Conservation (phyloP, 92 coral and sea anemone species). For the Actinernus sp. region DNA sequence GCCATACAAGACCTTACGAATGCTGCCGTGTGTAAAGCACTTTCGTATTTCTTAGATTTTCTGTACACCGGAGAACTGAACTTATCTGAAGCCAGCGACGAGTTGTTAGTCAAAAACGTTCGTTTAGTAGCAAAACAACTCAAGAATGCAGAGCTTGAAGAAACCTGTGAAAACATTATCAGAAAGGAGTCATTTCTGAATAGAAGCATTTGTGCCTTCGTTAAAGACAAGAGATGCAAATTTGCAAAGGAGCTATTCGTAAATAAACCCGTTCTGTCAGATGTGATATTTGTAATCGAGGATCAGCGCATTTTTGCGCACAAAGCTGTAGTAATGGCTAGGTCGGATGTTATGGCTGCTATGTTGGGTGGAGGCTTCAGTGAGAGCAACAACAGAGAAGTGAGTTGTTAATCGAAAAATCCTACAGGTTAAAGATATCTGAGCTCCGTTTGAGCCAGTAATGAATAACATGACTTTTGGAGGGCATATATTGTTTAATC, state of each 20-base stretch:
- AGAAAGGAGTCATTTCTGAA: slow-evolving; percentile 46
- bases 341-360: slow-evolving; percentile 93
- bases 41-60: slow-evolving; percentile 67
- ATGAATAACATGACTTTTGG: too few relatives aligned
- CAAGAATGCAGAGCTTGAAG: slow-evolving; percentile 28
- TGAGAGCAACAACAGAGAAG: slow-evolving; percentile 71
- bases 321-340: slow-evolving; percentile 79
- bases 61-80: slow-evolving; percentile 73
- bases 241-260: slow-evolving; percentile 58
- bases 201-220: slow-evolving; percentile 12
- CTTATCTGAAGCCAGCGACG: slow-evolving; percentile 36
- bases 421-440: too few relatives aligned
- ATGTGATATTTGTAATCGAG: slow-evolving; percentile 77
- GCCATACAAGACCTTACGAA: slow-evolving; percentile 19
- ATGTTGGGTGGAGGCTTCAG: slow-evolving; percentile 93
- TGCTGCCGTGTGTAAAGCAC: slow-evolving; percentile 46
- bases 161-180: slow-evolving; percentile 56
- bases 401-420: too few relatives aligned
- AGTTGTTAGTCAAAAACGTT: slow-evolving; percentile 37
- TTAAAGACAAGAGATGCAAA: slow-evolving; percentile 43
- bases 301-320: slow-evolving; percentile 75
- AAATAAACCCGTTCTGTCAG: slow-evolving; percentile 82
- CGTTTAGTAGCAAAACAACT: slow-evolving; percentile 26
- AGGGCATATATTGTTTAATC: too few relatives aligned
- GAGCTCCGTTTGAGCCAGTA: too few relatives aligned